A percentile compares a stretch with the other conserved stretches of the same genome.
These are phyloP conservation scores for Pluvialis apricaria DNA, from an alignment of 2,113 vertebrate genomes.

Conservation along the genomic window DNA sequence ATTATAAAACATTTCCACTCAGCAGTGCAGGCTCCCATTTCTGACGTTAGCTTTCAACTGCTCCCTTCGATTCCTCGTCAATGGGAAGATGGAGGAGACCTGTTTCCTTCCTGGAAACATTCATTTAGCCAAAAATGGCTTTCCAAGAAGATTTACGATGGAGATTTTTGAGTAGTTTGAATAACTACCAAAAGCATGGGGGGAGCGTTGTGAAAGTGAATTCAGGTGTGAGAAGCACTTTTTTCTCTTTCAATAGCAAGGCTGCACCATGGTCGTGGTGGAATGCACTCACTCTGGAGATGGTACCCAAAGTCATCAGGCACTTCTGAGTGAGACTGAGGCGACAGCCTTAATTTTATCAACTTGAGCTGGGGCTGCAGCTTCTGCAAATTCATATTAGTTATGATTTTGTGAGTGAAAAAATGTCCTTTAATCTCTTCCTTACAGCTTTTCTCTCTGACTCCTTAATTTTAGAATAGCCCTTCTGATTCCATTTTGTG, in stretches of 20 bases:
- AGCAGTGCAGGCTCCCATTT: neutral
- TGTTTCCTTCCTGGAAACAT: neutral
- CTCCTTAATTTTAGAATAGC: neutral
- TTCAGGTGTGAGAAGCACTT: neutral
- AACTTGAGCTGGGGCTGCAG: neutral
- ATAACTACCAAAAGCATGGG: neutral
- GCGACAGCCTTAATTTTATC: neutral
- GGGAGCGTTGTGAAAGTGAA: neutral
- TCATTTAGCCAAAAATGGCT: neutral
- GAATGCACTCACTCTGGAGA: fast-evolving
- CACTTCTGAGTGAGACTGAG: neutral
- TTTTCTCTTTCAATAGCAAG: fast-evolving
- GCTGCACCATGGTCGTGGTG: fast-evolving
- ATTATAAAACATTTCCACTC: neutral
- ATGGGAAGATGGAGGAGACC: neutral
- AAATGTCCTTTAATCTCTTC: neutral
- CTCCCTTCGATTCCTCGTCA: fast-evolving
- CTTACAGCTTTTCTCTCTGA: neutral
- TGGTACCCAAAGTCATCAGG: neutral
- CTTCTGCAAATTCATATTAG: neutral
- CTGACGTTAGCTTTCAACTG: neutral
- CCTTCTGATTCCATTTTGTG: neutral
- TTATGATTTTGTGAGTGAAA: neutral
- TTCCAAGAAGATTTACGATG: neutral
- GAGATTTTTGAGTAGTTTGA: neutral